These are phyloP conservation scores for Salminus brasiliensis DNA, from an alignment of 2,113 vertebrate genomes.

Conservation along the genomic window DNA sequence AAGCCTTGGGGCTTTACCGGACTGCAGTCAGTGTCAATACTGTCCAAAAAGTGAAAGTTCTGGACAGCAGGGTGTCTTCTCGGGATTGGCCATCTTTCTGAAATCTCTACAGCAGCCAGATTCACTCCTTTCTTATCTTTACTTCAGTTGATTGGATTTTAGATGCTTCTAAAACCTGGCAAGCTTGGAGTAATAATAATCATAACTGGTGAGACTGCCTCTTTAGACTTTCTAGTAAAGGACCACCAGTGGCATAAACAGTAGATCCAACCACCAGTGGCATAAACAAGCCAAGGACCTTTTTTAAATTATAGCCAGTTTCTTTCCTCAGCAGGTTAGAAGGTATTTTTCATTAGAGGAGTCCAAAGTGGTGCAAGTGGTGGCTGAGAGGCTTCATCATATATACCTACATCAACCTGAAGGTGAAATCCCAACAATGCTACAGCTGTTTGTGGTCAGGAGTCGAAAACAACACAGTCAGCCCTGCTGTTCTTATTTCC, in stretches of 20 bases:
- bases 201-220: neutral
- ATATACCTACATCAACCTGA: too few relatives aligned
- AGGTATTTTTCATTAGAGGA: too few relatives aligned
- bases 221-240: neutral
- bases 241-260: too few relatives aligned
- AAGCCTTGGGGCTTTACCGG: neutral
- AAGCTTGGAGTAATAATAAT: neutral
- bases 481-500: too few relatives aligned
- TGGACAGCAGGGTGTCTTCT: neutral
- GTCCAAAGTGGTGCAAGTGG: too few relatives aligned
- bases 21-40: conserved; percentile 8
- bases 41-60: neutral
- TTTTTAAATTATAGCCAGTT: neutral
- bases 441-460: too few relatives aligned
- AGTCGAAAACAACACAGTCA: too few relatives aligned
- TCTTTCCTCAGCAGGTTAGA: too few relatives aligned
- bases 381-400: too few relatives aligned
- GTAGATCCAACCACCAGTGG: too few relatives aligned
- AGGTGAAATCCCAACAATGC: too few relatives aligned
- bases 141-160: neutral
- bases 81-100: neutral
- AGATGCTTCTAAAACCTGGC: neutral
- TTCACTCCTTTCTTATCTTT: neutral
- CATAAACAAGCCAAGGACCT: neutral
- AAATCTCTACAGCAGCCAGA: neutral